Evolutionary conservation across 2,113 vertebrate genomes (phyloP).

Genomic region (Saguinus midas): DNA sequence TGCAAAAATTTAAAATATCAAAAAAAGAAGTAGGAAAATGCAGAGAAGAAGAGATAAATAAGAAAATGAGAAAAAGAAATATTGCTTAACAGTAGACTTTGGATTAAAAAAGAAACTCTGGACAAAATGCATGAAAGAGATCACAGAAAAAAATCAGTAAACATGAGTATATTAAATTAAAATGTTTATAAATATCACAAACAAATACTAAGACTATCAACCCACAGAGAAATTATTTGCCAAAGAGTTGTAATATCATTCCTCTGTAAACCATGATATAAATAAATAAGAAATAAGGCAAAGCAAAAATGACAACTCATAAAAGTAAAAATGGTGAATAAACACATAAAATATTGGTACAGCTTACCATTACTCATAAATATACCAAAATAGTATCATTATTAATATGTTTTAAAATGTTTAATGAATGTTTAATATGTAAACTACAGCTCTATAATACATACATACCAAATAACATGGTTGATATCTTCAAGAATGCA

Average conservation of each 20-base stretch:
- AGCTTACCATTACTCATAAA: not conserved
- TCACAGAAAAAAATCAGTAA: not conserved
- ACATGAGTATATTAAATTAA: not conserved
- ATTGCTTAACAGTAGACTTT: not conserved
- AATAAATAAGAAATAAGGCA: not conserved
- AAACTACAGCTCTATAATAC: not conserved
- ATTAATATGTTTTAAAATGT: slow-evolving; percentile 2
- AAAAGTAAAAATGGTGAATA: not conserved
- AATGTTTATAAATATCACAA: not conserved
- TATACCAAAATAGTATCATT: not conserved
- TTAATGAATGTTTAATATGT: not conserved
- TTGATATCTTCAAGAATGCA: not conserved
- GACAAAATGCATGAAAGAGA: not conserved
- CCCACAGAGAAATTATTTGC: not conserved
- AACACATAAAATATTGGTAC: not conserved
- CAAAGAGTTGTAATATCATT: not conserved
- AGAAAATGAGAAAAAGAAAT: not conserved
- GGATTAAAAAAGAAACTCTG: not conserved
- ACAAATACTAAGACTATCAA: not conserved
- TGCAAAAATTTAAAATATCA: not conserved
- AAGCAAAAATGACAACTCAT: not conserved
- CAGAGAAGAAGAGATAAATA: not conserved
- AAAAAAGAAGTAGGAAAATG: not conserved
- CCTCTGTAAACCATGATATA: not conserved
- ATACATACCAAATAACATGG: not conserved